Percentiles rank a stretch among this genome's conserved stretches.
phyloP scores from a whole-genome alignment of 1,140 invertebrate genomes.

The Solen grandis region DNA sequence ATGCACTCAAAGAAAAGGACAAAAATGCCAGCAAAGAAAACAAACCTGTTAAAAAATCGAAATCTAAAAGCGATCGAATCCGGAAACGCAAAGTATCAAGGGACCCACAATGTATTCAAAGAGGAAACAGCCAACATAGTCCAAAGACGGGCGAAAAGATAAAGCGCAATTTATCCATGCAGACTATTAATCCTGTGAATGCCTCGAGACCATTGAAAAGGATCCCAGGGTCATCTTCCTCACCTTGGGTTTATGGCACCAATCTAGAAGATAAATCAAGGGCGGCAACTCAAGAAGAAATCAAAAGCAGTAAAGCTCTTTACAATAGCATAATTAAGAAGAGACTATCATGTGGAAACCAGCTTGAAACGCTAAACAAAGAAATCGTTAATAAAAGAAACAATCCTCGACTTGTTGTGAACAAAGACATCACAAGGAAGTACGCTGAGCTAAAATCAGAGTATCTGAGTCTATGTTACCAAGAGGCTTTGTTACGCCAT shows the following conservation, averaged over 20 bases:
- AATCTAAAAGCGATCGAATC: not conserved
- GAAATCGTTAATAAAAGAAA: conserved; percentile 23
- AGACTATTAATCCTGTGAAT: not conserved
- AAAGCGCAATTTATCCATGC: not conserved
- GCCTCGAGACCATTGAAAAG: not conserved
- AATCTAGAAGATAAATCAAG: not conserved
- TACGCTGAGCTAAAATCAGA: conserved; percentile 36
- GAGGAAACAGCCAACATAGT: not conserved
- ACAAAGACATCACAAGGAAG: conserved; percentile 17
- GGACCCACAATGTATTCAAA: not conserved
- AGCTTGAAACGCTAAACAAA: conserved; percentile 22
- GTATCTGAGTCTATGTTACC: conserved; percentile 39
- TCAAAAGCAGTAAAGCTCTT: conserved; percentile 5
- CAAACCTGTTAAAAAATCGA: not conserved
- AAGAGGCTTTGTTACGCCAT: conserved; percentile 32
- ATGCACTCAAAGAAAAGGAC: not conserved
- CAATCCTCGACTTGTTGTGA: conserved; percentile 6
- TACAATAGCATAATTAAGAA: conserved; percentile 25
- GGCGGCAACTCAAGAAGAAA: not conserved
- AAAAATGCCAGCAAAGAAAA: not conserved
- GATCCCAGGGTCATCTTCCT: not conserved
- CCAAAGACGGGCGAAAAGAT: not conserved
- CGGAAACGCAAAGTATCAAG: not conserved
- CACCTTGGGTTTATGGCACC: not conserved
- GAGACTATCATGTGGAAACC: conserved; percentile 27